phyloP scores from a whole-genome alignment of 1,140 invertebrate genomes.

The Psilanteris sp. region DNA sequence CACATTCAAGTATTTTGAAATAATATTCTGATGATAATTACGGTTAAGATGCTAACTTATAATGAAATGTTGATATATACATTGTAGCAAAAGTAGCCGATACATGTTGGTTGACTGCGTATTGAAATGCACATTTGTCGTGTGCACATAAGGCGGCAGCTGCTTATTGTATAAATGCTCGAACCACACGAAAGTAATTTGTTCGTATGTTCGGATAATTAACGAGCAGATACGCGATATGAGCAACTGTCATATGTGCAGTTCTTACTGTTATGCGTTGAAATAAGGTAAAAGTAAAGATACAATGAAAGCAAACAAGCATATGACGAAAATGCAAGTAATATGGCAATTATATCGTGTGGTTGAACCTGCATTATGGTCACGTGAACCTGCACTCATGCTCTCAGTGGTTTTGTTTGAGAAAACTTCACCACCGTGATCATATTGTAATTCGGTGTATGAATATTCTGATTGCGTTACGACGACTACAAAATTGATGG shows the following conservation, averaged over 20 bases:
- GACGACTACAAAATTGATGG: background rate
- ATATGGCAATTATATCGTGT: slow-evolving; percentile 32
- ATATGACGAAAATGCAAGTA: background rate
- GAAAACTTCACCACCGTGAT: background rate
- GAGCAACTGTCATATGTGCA: slow-evolving; percentile 39
- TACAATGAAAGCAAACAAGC: background rate
- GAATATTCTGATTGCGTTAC: background rate
- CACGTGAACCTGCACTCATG: slow-evolving; percentile 18
- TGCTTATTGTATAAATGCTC: slow-evolving; percentile 28
- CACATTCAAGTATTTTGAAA: slow-evolving; percentile 62
- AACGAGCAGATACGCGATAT: slow-evolving; percentile 36
- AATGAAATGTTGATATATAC: slow-evolving; percentile 58
- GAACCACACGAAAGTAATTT: slow-evolving; percentile 24
- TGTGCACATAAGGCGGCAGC: slow-evolving; percentile 19
- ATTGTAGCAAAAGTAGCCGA: slow-evolving; percentile 52
- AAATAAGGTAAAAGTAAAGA: slow-evolving; percentile 14
- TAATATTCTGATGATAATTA: slow-evolving; percentile 61
- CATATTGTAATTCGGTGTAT: slow-evolving; percentile 1
- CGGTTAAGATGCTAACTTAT: slow-evolving; percentile 51
- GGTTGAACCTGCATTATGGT: slow-evolving; percentile 23
- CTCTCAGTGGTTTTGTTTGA: background rate
- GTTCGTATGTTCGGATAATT: slow-evolving; percentile 29
- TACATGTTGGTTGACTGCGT: slow-evolving; percentile 47
- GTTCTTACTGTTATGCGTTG: slow-evolving; percentile 36
- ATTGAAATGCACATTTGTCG: slow-evolving; percentile 41